Evolutionary conservation across 2,113 vertebrate genomes (phyloP).

Genomic region (Sturnus vulgaris): DNA sequence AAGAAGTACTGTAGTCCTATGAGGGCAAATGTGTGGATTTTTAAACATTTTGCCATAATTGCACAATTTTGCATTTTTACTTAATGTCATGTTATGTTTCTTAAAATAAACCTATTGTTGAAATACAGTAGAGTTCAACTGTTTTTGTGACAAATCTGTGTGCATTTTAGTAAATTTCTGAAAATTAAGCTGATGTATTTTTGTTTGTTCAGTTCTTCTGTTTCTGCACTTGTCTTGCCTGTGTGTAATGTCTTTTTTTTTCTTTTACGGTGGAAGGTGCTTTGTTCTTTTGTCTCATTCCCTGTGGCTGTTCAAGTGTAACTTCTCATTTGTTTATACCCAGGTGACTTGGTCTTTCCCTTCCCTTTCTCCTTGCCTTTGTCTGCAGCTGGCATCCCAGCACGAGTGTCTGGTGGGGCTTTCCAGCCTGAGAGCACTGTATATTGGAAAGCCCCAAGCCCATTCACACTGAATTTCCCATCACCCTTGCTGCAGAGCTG

Average conservation of each 20-base stretch:
- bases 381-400: neutral
- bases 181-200: neutral
- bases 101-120: conserved; percentile 80
- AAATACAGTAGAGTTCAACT: conserved; percentile 49
- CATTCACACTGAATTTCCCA: neutral
- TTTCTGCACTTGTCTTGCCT: neutral
- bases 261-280: neutral
- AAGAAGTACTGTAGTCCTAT: conserved; percentile 98
- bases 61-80: conserved; percentile 93
- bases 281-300: neutral
- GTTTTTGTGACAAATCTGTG: neutral
- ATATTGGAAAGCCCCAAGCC: neutral
- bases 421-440: neutral
- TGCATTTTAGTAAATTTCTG: neutral
- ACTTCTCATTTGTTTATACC: neutral
- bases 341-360: neutral
- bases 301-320: neutral
- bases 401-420: neutral
- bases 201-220: neutral
- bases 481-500: neutral
- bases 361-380: neutral
- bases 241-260: neutral
- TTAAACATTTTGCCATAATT: conserved; percentile 97
- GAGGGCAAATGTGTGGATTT: conserved; percentile 87
- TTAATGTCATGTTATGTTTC: conserved; percentile 80